These are phyloP conservation scores for Microchirus variegatus DNA, from an alignment of 2,797 vertebrate species.

Conservation along the genomic window DNA sequence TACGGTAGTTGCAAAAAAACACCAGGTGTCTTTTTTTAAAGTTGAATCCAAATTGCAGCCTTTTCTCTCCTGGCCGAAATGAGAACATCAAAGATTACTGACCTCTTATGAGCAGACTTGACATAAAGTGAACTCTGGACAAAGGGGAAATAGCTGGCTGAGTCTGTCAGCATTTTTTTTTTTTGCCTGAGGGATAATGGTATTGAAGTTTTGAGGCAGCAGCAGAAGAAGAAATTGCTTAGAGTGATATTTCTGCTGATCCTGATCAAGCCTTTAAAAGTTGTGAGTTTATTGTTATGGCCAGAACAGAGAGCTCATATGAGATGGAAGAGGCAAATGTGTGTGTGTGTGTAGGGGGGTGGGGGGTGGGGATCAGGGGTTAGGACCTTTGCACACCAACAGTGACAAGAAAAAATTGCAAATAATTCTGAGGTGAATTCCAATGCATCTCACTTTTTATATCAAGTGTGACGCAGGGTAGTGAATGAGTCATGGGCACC, in stretches of 20 bases:
- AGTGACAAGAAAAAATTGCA: no score
- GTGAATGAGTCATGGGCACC: no score
- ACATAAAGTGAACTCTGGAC: conserved; percentile 54
- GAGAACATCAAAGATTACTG: conserved; percentile 41
- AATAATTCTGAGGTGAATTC: no score
- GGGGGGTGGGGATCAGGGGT: no score
- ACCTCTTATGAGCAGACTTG: conserved; percentile 38
- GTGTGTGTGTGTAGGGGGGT: neutral
- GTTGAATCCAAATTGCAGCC: conserved; percentile 12
- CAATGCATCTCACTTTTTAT: no score
- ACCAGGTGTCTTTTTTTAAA: conserved; percentile 6
- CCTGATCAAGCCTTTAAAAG: conserved; percentile 57
- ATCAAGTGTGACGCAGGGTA: no score
- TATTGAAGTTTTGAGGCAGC: conserved; percentile 7
- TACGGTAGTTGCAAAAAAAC: neutral
- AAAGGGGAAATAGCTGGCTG: conserved; percentile 54
- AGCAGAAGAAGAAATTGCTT: conserved; percentile 50
- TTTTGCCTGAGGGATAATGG: conserved; percentile 50
- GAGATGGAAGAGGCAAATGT: conserved; percentile 1
- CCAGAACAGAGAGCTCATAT: conserved; percentile 26
- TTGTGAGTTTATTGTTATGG: conserved; percentile 51
- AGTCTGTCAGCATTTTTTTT: conserved; percentile 63
- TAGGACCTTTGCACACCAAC: neutral
- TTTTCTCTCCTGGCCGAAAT: conserved; percentile 18
- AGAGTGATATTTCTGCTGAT: conserved; percentile 56